phyloP scores from a whole-genome alignment of 2,797 vertebrate genomes.

The Cygnus olor region DNA sequence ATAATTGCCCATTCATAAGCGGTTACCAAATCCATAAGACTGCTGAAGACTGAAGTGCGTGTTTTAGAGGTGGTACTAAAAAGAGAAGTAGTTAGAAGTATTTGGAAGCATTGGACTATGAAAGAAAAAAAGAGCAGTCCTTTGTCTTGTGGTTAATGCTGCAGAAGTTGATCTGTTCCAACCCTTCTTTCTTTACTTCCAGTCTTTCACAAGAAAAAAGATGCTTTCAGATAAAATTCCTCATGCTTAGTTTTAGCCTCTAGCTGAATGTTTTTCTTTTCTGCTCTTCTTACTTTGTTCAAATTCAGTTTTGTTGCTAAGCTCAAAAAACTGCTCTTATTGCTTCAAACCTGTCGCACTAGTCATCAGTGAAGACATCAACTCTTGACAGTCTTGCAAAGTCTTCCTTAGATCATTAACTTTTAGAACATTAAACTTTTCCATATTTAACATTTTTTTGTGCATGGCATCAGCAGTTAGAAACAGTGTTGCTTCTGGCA shows the following conservation, averaged over 20 bases:
- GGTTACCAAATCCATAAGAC: neutral
- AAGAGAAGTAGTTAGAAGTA: slow-evolving; percentile 1
- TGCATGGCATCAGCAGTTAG: slow-evolving; percentile 32
- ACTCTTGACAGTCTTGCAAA: slow-evolving; percentile 53
- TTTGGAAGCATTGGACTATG: neutral
- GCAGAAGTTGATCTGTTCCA: neutral
- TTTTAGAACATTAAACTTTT: slow-evolving; percentile 51
- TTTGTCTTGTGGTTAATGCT: neutral
- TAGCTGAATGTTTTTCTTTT: slow-evolving; percentile 11
- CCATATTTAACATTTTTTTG: slow-evolving; percentile 43
- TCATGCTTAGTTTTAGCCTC: slow-evolving; percentile 24
- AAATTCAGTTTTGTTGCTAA: slow-evolving; percentile 17
- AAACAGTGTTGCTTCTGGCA: slow-evolving; percentile 12
- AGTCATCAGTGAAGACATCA: slow-evolving; percentile 19
- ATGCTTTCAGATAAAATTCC: slow-evolving; percentile 31
- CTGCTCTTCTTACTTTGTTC: neutral
- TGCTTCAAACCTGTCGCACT: slow-evolving; percentile 53
- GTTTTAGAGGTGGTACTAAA: neutral
- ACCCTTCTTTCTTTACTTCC: neutral
- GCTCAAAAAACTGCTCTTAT: slow-evolving; percentile 56
- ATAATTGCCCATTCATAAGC: slow-evolving; percentile 11
- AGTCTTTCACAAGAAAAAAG: neutral
- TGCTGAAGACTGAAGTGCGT: neutral
- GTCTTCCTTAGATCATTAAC: slow-evolving; percentile 56
- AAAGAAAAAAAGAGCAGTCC: neutral